Evolutionary conservation across 1,140 invertebrate species (phyloP), one percentile per base, ranked within the genome.

Genomic region (Metopolophium dirhodum): DNA sequence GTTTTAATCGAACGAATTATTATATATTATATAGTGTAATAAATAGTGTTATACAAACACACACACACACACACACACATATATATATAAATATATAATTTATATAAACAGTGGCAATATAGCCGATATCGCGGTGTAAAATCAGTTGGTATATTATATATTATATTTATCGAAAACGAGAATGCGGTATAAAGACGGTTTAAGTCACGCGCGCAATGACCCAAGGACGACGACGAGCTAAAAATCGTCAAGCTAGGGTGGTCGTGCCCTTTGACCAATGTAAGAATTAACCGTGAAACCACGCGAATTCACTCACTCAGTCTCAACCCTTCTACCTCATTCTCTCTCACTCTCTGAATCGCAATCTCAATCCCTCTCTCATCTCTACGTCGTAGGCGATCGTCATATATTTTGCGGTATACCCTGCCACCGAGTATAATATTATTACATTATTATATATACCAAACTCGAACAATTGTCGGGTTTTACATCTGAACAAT

Each of bases 401-500:
- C 61, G 61, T 77, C 61, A n/a, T 77, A 77, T n/a, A 77, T 77
- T 77, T 77, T 18, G 30, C 6, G 61, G 30, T 77, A n/a, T 35
- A 77, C 14, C 30, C 61, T 30, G 14, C 18, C 14, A 14, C n/a
- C 11, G 14, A 77, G 30, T n/a, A n/a, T 68, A n/a, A 82, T 23
- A 83, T 41, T 83, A 37, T 41, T 20, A 41, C 35, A 23, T 54
- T 54, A 54, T 54, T 54, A 54, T 37, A 83, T 83, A 41, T 41
- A 83, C 20, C 20, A 83, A 37, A 83, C 7, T 22, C 35, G 35
- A 41, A 83, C 82, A 22, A 77, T 77, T 77, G 45, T 91, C 45
- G 90, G 68, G 61, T 91, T 91, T 91, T 82, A 49, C 61, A 45
- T 82, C 61, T 45, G 45, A 49, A 82, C 30, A 82, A 49, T 77